Conservation (phyloP, 2,888 invertebrate genomes). For the Cerastis leucographa region DNA sequence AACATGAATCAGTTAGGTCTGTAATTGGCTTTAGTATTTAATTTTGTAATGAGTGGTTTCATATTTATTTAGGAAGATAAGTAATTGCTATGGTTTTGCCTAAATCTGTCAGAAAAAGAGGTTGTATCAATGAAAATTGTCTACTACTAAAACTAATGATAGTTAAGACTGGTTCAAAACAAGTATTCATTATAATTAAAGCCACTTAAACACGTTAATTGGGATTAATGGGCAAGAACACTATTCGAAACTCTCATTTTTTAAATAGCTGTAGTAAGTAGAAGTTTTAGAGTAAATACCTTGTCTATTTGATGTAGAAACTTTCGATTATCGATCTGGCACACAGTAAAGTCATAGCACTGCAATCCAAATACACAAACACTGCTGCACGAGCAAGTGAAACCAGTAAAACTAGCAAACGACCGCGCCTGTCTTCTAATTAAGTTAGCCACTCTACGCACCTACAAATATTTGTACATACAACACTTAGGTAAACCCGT, state of each 20-base stretch:
- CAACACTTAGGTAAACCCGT: conserved; percentile 63
- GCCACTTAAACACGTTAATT: conserved; percentile 57
- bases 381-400: conserved; percentile 53
- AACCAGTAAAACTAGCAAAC: conserved; percentile 60
- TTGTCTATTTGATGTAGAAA: conserved; percentile 49
- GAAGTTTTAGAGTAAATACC: conserved; percentile 46
- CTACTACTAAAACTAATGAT: conserved; percentile 17
- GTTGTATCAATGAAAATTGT: conserved; percentile 8
- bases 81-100: no score
- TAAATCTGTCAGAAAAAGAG: neutral
- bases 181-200: conserved; percentile 56
- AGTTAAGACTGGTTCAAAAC: conserved; percentile 37
- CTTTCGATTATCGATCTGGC: conserved; percentile 61
- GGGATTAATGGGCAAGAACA: conserved; percentile 54
- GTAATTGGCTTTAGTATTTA: conserved; percentile 3
- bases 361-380: conserved; percentile 79
- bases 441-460: conserved; percentile 76
- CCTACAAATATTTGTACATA: conserved; percentile 68
- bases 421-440: conserved; percentile 75
- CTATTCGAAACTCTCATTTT: conserved; percentile 54
- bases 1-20: conserved; percentile 39
- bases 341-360: conserved; percentile 72
- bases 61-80: neutral
- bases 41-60: neutral
- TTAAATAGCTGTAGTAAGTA: conserved; percentile 24